A percentile compares a stretch with the other conserved stretches of the same genome.
phyloP scores from a whole-genome alignment of 2,797 vertebrate species.

The Alauda arvensis region DNA sequence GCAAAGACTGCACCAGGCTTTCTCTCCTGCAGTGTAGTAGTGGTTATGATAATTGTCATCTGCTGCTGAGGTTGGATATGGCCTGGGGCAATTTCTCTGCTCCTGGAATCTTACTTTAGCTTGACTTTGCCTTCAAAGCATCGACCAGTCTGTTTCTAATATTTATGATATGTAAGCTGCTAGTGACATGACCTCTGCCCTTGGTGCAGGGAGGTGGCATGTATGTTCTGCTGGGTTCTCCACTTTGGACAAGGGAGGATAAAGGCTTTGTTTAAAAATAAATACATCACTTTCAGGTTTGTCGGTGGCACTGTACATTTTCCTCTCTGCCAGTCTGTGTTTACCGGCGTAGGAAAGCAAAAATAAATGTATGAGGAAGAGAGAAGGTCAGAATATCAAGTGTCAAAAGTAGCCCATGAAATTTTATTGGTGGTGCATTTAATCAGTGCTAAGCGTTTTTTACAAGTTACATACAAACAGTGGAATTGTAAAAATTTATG shows the following conservation, averaged over 20 bases:
- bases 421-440: slow-evolving; percentile 81
- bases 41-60: neutral
- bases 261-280: slow-evolving; percentile 41
- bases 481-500: slow-evolving; percentile 68
- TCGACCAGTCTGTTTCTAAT: slow-evolving; percentile 37
- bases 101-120: slow-evolving; percentile 11
- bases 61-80: neutral
- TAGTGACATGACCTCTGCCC: slow-evolving; percentile 31
- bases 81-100: slow-evolving; percentile 20
- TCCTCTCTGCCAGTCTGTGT: neutral
- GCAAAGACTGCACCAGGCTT: neutral
- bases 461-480: slow-evolving; percentile 85
- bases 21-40: neutral
- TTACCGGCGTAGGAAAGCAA: neutral
- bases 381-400: slow-evolving; percentile 49
- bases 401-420: slow-evolving; percentile 58
- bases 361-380: slow-evolving; percentile 32
- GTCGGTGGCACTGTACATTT: neutral
- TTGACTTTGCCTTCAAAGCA: slow-evolving; percentile 14
- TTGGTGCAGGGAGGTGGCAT: neutral
- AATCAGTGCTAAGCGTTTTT: slow-evolving; percentile 91
- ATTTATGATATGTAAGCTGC: slow-evolving; percentile 43
- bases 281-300: slow-evolving; percentile 1
- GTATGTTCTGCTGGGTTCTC: slow-evolving; percentile 19
- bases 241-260: neutral